A percentile compares a stretch with the other conserved stretches of the same genome.
Conservation (phyloP, 2,888 invertebrate genomes). For the Mallateleia sp. region DNA sequence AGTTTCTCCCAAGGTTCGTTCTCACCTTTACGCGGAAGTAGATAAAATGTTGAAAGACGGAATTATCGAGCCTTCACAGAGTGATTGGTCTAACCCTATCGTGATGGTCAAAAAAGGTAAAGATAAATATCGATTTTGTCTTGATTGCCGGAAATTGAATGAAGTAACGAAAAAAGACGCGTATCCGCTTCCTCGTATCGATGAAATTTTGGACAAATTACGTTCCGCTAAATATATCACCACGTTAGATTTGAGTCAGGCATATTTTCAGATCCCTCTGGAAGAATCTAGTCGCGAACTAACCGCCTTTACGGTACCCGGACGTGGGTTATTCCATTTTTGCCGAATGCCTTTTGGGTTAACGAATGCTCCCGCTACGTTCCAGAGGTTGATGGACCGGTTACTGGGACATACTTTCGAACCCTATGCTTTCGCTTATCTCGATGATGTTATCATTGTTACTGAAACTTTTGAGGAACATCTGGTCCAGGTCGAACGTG, state of each 20-base stretch:
- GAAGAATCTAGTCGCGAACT: constrained; percentile 38
- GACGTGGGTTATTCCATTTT: constrained; percentile 78
- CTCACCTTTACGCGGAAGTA: no score
- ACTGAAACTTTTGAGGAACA: constrained; percentile 34
- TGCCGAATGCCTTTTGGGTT: constrained; percentile 64
- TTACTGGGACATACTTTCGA: constrained; percentile 77
- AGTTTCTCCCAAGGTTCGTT: no score
- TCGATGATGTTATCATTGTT: constrained; percentile 20
- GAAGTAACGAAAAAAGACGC: constrained; percentile 1
- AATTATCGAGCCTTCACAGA: constrained; percentile 6
- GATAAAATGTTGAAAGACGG: constrained; percentile 15
- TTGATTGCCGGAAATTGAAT: constrained; percentile 9
- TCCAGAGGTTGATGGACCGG: constrained; percentile 75
- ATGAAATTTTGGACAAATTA: not conserved
- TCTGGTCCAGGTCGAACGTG: constrained; percentile 5
- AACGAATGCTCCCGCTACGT: constrained; percentile 74
- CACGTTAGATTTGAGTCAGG: constrained; percentile 8
- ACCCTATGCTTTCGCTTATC: constrained; percentile 33
- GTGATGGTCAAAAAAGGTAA: constrained; percentile 15
- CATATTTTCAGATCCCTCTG: constrained; percentile 21
- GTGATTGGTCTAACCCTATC: constrained; percentile 25
- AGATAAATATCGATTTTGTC: constrained; percentile 8
- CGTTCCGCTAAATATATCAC: not conserved
- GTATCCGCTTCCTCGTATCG: not conserved
- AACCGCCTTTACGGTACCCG: constrained; percentile 79